These are phyloP conservation scores for Drosophila ananassae DNA, from an alignment of 1,140 invertebrate species.

Conservation along the genomic window DNA sequence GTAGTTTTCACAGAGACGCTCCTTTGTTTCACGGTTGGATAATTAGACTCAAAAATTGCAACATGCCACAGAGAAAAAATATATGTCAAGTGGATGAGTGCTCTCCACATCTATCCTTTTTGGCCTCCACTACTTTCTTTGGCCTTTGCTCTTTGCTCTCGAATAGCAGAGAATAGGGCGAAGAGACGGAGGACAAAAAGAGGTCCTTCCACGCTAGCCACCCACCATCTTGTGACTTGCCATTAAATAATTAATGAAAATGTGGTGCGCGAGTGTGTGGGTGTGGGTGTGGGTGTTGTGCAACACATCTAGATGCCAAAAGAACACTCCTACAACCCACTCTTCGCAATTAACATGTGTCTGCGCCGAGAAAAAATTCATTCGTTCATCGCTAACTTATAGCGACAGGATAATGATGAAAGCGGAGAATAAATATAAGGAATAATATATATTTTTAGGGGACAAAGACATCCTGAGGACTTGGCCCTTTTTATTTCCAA, in stretches of 20 bases:
- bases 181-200: neutral
- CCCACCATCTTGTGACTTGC: too few relatives aligned
- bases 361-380: too few relatives aligned
- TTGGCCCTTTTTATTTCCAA: too few relatives aligned
- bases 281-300: conserved; percentile 23
- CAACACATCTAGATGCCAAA: conserved; percentile 28
- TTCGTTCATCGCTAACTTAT: too few relatives aligned
- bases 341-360: neutral
- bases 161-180: neutral
- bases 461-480: too few relatives aligned
- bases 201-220: neutral
- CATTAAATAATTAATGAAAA: conserved; percentile 59
- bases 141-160: neutral
- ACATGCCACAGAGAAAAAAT: too few relatives aligned
- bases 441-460: too few relatives aligned
- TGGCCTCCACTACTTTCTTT: neutral
- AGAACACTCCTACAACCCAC: conserved; percentile 6
- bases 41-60: too few relatives aligned
- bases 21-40: neutral
- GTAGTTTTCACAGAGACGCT: too few relatives aligned
- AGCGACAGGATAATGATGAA: too few relatives aligned
- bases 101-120: too few relatives aligned
- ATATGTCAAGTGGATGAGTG: too few relatives aligned
- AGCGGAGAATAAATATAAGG: neutral
- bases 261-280: conserved; percentile 16